Percentiles rank a stretch among this genome's conserved stretches.
These are phyloP conservation scores for Rallus crepitans DNA, from an alignment of 2,797 vertebrate genomes.

Conservation along the genomic window DNA sequence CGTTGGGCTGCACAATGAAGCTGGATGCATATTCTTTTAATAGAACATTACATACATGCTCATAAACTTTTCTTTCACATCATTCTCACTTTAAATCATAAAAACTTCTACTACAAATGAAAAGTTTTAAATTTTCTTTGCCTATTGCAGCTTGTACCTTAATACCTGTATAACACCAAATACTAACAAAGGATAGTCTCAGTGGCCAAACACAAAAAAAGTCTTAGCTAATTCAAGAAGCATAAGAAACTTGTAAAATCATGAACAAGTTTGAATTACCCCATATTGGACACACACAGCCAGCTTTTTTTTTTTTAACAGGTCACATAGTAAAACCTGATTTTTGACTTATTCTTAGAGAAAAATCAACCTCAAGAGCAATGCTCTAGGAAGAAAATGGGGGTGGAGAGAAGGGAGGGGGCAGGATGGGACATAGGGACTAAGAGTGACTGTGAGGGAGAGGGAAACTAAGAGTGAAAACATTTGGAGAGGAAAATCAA, in stretches of 20 bases:
- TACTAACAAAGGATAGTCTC: background rate
- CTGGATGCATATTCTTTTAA: background rate
- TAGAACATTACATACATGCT: background rate
- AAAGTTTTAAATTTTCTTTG: background rate
- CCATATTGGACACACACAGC: background rate
- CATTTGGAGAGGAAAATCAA: constrained; percentile 8
- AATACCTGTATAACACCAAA: background rate
- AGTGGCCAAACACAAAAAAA: background rate
- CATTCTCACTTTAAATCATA: background rate
- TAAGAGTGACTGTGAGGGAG: background rate
- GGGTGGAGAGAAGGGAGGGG: background rate
- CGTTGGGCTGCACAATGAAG: background rate
- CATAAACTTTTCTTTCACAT: background rate
- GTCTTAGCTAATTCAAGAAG: background rate
- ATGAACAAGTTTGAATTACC: background rate
- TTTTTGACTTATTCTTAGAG: background rate
- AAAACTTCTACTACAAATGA: background rate
- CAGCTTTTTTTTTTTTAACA: background rate
- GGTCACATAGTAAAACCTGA: background rate
- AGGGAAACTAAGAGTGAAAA: background rate
- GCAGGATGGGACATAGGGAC: fast-evolving
- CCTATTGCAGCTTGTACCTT: background rate
- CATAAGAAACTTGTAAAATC: background rate
- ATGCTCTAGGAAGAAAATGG: background rate
- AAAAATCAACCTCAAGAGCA: background rate